Base-by-base conservation (phyloP, 2,113 vertebrate species). In the Anhinga anhinga region DNA sequence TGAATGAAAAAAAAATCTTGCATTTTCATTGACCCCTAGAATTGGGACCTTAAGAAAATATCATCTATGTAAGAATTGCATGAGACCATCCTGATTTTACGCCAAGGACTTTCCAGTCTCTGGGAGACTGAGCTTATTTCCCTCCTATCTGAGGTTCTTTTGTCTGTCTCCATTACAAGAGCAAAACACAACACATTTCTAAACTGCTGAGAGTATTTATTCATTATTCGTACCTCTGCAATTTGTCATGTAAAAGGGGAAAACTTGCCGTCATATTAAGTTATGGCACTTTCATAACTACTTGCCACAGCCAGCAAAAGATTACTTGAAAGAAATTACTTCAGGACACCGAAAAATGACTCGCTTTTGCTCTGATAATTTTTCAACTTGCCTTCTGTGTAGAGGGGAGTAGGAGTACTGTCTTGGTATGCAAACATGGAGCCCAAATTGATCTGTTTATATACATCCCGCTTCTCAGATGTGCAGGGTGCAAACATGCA, bases 401-500 rank as follows among this genome's bases (percentile, higher is more conserved):
- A 42, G 52, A 81, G 12, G 13, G 40, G 65, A 90, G 63, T 17
- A 74, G 20, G 14, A 69, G 49, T 58, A 52, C n/a, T 38, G 49
- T 25, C 61, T 76, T 34, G 22, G 58, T 29, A 52, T 38, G 42
- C 58, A 91, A 87, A 77, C n/a, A 58, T 3, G 7, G 58, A 95
- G 62, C 58, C 80, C 70, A 76, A 77, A 91, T 58, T 79, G 80
- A 70, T 61, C 49, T 87, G 59, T 88, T 88, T 84, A 56, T 85
- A 67, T 18, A 69, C 45, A 55, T 44, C 29, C 53, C 6, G 0
- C n/a, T 95, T 61, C 93, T 97, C 66, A 93, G 92, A 96, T 88
- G 91, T 95, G 96, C 93, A 92, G 93, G 94, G 95, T 97, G 92
- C 92, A 94, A 96, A 95, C 71, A 98, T 98, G 88, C 97, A 99